Evolutionary conservation across 2,888 invertebrate species (phyloP), one percentile per base, ranked within the genome.

Genomic region (Hybos culiciformis): DNA sequence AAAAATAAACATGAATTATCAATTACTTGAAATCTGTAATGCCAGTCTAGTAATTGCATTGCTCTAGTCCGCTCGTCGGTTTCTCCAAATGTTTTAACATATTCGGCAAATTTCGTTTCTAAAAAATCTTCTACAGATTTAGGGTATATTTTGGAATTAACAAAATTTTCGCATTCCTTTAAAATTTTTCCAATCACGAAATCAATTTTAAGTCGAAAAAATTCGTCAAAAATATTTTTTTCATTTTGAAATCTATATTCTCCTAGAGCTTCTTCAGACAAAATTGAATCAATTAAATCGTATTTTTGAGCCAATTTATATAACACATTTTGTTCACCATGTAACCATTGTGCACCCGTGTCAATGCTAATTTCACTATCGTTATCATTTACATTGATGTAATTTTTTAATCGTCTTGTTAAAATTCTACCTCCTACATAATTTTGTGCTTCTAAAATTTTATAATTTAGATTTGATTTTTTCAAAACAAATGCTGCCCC

Each of bases 1-100:
- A 79, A 57, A 43, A 60, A 59, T 12, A 57, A 52, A 52, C 78
- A 78, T 8, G 75, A 72, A 62, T 79, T 79, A 54, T 79, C 79
- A 37, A 78, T 74, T 11, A 69, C 55, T 52, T 75, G 71, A 59
- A 75, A 77, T 42, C 71, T 67, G 36, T 71, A 53, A 51, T 73
- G 71, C 78, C 79, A 79, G 53, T 77, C 70, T 47, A 71, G 72
- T 23, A 78, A 54, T 46, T 75, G 71, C 49, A 67, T 67, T 39
- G 70, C 61, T 29, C 54, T 51, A 46, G 51, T 54, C 12, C 56
- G 50, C 12, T 59, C 58, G 2, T 58, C 46, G 2, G 56, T 38
- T 43, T 68, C 64, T 38, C 60, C 54, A 37, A 60, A 23, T 29
- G n/a, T 8, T 11, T 39, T 19, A 21, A 46, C n/a, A 29, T 34